A percentile compares a stretch with the other conserved stretches of the same genome.
Conservation (phyloP, 1,140 invertebrate species). For the Aphidius ervi region DNA sequence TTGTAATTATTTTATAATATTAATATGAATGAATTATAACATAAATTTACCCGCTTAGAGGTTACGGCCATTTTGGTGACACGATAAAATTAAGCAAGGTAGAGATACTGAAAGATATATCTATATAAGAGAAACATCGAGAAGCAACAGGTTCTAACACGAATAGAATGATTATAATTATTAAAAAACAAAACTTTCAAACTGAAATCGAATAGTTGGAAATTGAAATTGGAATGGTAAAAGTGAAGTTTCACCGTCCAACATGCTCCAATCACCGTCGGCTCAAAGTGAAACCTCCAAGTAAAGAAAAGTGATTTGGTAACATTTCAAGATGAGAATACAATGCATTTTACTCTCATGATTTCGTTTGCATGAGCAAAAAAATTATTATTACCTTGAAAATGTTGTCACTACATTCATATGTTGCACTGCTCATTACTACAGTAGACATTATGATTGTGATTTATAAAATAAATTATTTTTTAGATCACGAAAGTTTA, state of each 20-base stretch:
- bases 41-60: neutral
- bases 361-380: slow-evolving; percentile 25
- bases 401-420: slow-evolving; percentile 44
- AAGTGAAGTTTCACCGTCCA: slow-evolving; percentile 7
- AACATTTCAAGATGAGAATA: slow-evolving; percentile 40
- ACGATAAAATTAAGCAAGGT: neutral
- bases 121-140: slow-evolving; percentile 16
- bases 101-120: too few species aligned
- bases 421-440: slow-evolving; percentile 48
- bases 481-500: neutral
- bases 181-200: neutral
- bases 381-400: slow-evolving; percentile 39
- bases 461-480: neutral
- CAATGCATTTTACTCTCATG: slow-evolving; percentile 24
- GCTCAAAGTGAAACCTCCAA: slow-evolving; percentile 33
- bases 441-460: slow-evolving; percentile 44
- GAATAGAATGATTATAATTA: neutral
- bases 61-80: neutral
- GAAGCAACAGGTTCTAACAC: neutral
- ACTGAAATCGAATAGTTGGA: too few species aligned
- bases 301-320: slow-evolving; percentile 39
- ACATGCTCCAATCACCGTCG: neutral
- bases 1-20: too few species aligned
- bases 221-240: neutral
- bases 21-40: too few species aligned